Percentiles rank a stretch among this genome's conserved stretches.
phyloP scores from a whole-genome alignment of 2,888 invertebrate species.

The Ophonus ardosiacus region DNA sequence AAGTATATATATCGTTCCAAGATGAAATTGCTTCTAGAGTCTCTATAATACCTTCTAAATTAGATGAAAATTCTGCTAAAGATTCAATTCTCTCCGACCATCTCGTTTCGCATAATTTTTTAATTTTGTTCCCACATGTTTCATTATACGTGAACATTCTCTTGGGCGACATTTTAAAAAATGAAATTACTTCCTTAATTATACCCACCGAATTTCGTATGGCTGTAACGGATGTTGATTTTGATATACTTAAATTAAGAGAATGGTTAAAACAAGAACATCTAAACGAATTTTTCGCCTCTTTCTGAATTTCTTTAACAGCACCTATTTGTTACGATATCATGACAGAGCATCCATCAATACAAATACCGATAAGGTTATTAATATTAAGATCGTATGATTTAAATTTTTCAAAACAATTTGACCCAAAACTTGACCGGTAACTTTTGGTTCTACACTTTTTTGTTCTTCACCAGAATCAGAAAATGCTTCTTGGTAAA shows the following conservation, averaged over 20 bases:
- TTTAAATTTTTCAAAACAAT: background rate
- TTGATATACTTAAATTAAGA: constrained; percentile 63
- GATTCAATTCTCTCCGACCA: constrained; percentile 65
- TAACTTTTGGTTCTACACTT: too few species aligned
- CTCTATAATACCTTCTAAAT: constrained; percentile 53
- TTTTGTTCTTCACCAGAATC: too few species aligned
- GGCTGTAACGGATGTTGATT: constrained; percentile 60
- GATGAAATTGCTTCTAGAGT: constrained; percentile 60
- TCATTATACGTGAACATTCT: constrained; percentile 50
- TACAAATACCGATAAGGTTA: constrained; percentile 65
- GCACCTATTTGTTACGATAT: constrained; percentile 63
- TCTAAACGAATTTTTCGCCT: constrained; percentile 57
- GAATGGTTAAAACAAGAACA: constrained; percentile 64
- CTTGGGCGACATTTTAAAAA: constrained; percentile 65
- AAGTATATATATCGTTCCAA: constrained; percentile 35
- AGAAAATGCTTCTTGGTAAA: background rate
- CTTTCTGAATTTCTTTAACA: constrained; percentile 61
- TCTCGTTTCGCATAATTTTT: constrained; percentile 66
- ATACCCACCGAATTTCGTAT: constrained; percentile 64
- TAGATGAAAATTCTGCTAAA: constrained; percentile 56
- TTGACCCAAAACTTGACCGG: too few species aligned
- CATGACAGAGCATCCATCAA: constrained; percentile 66
- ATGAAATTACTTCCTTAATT: constrained; percentile 62
- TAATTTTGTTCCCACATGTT: constrained; percentile 39
- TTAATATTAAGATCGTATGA: constrained; percentile 33